A percentile compares a stretch with the other conserved stretches of the same genome.
These are phyloP conservation scores for Brachionus manjavacas DNA, from an alignment of 1,140 invertebrate genomes.

Conservation along the genomic window DNA sequence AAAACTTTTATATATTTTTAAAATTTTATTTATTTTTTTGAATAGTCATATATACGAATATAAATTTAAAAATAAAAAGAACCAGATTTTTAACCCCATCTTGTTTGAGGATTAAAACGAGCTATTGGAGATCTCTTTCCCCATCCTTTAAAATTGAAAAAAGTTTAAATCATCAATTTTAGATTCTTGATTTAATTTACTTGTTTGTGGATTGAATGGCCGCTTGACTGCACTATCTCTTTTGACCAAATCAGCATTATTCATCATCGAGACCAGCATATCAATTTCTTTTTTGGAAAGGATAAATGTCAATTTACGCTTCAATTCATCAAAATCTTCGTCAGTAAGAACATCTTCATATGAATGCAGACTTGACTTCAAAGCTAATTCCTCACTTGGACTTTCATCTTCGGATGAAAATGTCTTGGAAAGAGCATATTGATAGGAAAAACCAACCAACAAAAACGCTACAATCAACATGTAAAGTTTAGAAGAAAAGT, in stretches of 20 bases:
- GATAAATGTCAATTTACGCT: neutral
- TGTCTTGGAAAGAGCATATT: neutral
- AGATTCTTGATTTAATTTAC: neutral
- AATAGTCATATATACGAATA: neutral
- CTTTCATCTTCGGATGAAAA: neutral
- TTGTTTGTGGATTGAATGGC: constrained; percentile 28
- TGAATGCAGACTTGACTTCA: neutral
- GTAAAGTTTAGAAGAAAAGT: neutral
- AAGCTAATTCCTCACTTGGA: neutral
- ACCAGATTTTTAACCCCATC: constrained; percentile 11
- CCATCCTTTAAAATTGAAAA: neutral
- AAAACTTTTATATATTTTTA: neutral
- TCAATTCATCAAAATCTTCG: neutral
- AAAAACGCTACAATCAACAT: neutral
- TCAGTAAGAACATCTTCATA: neutral
- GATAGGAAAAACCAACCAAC: neutral
- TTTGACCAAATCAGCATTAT: neutral
- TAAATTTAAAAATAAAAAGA: neutral
- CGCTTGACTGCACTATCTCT: neutral
- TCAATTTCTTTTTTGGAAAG: neutral
- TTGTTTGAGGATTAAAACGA: constrained; percentile 30
- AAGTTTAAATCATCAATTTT: neutral
- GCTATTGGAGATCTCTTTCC: neutral
- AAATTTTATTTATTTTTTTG: neutral
- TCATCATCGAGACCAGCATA: neutral